Base-by-base conservation (phyloP, 2,797 vertebrate species). In the Hydrophis major region DNA sequence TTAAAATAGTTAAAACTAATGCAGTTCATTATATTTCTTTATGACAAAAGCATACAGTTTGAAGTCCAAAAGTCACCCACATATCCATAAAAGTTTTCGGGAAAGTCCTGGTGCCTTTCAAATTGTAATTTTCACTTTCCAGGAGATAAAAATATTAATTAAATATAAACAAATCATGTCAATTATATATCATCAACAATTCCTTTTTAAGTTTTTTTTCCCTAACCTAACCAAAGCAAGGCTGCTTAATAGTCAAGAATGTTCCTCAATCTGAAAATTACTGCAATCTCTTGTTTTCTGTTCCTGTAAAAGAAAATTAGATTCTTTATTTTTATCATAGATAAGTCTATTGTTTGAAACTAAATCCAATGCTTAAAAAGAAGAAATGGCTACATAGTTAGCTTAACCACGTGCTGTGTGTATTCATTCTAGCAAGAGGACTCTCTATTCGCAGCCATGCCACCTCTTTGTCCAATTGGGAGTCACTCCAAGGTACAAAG, bases 381-480 rank as follows among this genome's bases (percentile, higher is more conserved):
- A 59, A 32, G 10, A 53, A 89, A 3, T 92, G 78, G 37, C 37
- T 83, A 78, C 8, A 7, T 27, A 0, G 93, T 66, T 86, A 90
- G 89, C 87, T 47, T 59, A 94, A 95, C 56, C 92, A 4, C 93
- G 57, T 7, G 1, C 11, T 32, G 0, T 94, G 0, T 97, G 14
- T 96, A 92, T 95, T 95, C 96, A 1, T 93, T 95, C 0, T 95
- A 98, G 98, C 98, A 98, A 96, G 98, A 98, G 91, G 98, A 98
- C 92, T 97, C 98, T 92, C 96, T 98, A 50, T 98, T 98, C 95
- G 98, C 98, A 74, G 97, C 98, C 13, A 98, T 98, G 98, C 98
- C 98, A 50, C 98, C 98, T 56, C 97, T 98, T 91, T 98, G 98
- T 95, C 98, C 98, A 86, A 98, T 98, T 91, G 98, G 98, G 94